Percentiles rank a stretch among this genome's conserved stretches.
These are phyloP conservation scores for Albula glossodonta DNA, from an alignment of 2,113 vertebrate species.

Conservation along the genomic window DNA sequence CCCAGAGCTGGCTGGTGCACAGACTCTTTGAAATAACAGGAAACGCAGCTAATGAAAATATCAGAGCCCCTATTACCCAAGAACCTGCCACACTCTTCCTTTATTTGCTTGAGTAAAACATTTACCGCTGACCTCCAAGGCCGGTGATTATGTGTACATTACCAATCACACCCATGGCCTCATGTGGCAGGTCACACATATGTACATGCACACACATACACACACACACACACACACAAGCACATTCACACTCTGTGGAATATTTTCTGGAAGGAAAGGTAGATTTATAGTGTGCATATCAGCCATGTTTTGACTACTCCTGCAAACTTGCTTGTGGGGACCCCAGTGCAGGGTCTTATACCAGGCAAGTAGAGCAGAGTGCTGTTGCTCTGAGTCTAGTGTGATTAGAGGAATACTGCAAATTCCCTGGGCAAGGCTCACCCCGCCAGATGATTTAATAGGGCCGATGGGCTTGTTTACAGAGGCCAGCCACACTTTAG, in stretches of 20 bases:
- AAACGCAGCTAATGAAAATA: slow-evolving; percentile 29
- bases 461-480: neutral
- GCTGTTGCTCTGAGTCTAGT: neutral
- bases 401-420: neutral
- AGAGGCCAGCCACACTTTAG: neutral
- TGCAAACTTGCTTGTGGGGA: neutral
- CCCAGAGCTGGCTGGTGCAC: slow-evolving; percentile 38
- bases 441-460: slow-evolving; percentile 4
- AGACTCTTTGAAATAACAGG: slow-evolving; percentile 23
- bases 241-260: neutral
- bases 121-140: slow-evolving; percentile 20
- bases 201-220: neutral
- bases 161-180: slow-evolving; percentile 7
- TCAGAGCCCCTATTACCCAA: slow-evolving; percentile 27
- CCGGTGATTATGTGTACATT: slow-evolving; percentile 13
- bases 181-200: neutral
- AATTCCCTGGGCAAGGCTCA: neutral
- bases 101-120: slow-evolving; percentile 7
- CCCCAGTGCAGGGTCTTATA: neutral
- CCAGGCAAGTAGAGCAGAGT: neutral
- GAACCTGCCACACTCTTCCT: slow-evolving; percentile 12
- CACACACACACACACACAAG: slow-evolving; percentile 3
- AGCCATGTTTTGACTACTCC: slow-evolving; percentile 9
- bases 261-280: slow-evolving; percentile 16
- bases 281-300: slow-evolving; percentile 20